Conservation (phyloP, 2,888 invertebrate genomes). For the Idaea straminata region DNA sequence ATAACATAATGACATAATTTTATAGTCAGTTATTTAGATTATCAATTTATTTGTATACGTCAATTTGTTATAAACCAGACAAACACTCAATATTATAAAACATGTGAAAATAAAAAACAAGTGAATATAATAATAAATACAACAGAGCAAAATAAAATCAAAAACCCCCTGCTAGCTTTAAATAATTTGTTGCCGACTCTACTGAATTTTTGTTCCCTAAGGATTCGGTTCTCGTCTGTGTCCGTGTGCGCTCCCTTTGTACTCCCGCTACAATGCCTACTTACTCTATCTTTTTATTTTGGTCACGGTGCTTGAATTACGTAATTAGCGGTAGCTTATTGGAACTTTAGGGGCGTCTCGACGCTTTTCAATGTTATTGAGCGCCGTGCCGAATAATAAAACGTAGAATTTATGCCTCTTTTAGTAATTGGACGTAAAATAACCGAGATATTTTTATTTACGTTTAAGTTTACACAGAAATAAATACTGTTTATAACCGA, state of each 20-base stretch:
- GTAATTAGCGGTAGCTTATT: constrained; percentile 73
- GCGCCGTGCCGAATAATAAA: constrained; percentile 47
- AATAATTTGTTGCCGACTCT: constrained; percentile 7
- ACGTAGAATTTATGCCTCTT: constrained; percentile 32
- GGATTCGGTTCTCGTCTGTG: constrained; percentile 12
- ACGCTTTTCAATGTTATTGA: constrained; percentile 56
- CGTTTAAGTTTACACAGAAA: too few species aligned
- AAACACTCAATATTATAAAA: too few species aligned
- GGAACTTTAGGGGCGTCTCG: constrained; percentile 55
- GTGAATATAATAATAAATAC: too few species aligned
- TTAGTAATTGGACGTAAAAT: constrained; percentile 28
- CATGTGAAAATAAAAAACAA: too few species aligned
- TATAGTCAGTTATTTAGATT: too few species aligned
- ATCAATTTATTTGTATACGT: too few species aligned
- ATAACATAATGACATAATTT: too few species aligned
- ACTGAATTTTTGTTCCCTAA: constrained; percentile 16
- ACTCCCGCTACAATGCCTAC: constrained; percentile 57
- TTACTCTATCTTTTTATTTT: constrained; percentile 63
- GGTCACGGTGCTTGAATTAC: constrained; percentile 73
- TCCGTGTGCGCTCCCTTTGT: constrained; percentile 46
- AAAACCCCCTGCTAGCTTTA: neutral
- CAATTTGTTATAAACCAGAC: too few species aligned
- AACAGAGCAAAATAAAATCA: too few species aligned
- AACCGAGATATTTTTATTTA: neutral
- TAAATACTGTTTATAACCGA: constrained; percentile 4